phyloP scores from a whole-genome alignment of 2,797 vertebrate genomes.

The Gymnodraco acuticeps region DNA sequence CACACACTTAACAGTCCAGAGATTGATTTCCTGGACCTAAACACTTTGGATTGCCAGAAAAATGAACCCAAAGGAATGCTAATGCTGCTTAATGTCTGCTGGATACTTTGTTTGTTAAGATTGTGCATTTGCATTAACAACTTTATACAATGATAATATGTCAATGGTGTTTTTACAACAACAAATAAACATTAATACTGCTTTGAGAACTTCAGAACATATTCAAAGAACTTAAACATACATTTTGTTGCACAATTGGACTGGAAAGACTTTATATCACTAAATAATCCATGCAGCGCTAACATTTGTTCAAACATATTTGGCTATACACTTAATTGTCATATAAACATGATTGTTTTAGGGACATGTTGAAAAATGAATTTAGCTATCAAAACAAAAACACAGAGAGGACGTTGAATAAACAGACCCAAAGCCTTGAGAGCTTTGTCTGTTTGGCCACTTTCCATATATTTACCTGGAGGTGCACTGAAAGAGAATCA shows the following conservation, averaged over 20 bases:
- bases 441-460: conserved; percentile 31
- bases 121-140: too few relatives aligned
- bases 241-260: neutral
- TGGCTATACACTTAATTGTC: neutral
- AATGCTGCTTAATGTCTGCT: neutral
- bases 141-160: neutral
- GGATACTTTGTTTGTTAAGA: neutral
- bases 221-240: neutral
- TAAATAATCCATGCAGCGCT: neutral
- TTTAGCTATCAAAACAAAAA: neutral
- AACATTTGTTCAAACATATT: neutral
- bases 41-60: neutral
- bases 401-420: conserved; percentile 3
- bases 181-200: too few relatives aligned
- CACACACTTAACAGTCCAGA: too few relatives aligned
- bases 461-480: conserved; percentile 41
- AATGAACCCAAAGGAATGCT: conserved; percentile 9
- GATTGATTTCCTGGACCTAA: neutral
- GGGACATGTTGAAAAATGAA: conserved; percentile 9
- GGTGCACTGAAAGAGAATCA: conserved; percentile 41
- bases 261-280: neutral
- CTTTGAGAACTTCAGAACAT: neutral
- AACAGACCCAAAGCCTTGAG: conserved; percentile 12
- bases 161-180: too few relatives aligned
- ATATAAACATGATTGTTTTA: neutral